Evolutionary conservation across 2,113 vertebrate species (phyloP).

Genomic region (Cheilinus undulatus): DNA sequence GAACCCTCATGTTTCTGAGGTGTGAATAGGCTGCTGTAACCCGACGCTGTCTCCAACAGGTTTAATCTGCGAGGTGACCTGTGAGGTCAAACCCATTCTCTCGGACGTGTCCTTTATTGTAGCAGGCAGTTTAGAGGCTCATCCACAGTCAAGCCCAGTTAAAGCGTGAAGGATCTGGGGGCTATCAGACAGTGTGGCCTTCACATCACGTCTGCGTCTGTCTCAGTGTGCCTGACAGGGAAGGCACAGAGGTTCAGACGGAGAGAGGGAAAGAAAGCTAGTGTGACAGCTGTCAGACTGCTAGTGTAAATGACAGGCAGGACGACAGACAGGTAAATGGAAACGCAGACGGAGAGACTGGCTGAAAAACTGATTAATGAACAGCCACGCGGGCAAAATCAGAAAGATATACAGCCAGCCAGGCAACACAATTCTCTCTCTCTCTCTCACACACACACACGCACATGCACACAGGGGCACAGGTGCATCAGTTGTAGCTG

Average conservation of each 20-base stretch:
- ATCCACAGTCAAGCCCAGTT: slow-evolving; percentile 79
- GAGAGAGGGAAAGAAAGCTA: slow-evolving; percentile 32
- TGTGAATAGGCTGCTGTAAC: slow-evolving; percentile 59
- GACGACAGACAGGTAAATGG: slow-evolving; percentile 49
- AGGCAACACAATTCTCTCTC: slow-evolving; percentile 24
- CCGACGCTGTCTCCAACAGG: slow-evolving; percentile 49
- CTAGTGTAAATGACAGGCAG: slow-evolving; percentile 56
- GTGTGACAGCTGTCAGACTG: slow-evolving; percentile 72
- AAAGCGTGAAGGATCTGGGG: slow-evolving; percentile 75
- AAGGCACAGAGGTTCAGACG: slow-evolving; percentile 62
- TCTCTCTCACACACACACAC: slow-evolving; percentile 6
- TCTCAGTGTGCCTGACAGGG: slow-evolving; percentile 71
- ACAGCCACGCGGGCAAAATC: slow-evolving; percentile 22
- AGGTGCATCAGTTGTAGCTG: slow-evolving; percentile 64
- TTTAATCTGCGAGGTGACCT: slow-evolving; percentile 74
- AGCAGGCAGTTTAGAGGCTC: slow-evolving; percentile 76
- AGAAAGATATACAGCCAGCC: slow-evolving; percentile 28
- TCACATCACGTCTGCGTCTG: slow-evolving; percentile 79
- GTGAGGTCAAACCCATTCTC: slow-evolving; percentile 81
- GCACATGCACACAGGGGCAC: slow-evolving; percentile 33
- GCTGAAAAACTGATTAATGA: slow-evolving; percentile 51
- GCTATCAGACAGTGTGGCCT: slow-evolving; percentile 79
- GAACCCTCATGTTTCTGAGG: slow-evolving; percentile 57
- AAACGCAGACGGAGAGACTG: slow-evolving; percentile 40
- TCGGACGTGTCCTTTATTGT: slow-evolving; percentile 78